Evolutionary conservation across 2,113 vertebrate genomes (phyloP).

Genomic region (Elephantulus edwardii): DNA sequence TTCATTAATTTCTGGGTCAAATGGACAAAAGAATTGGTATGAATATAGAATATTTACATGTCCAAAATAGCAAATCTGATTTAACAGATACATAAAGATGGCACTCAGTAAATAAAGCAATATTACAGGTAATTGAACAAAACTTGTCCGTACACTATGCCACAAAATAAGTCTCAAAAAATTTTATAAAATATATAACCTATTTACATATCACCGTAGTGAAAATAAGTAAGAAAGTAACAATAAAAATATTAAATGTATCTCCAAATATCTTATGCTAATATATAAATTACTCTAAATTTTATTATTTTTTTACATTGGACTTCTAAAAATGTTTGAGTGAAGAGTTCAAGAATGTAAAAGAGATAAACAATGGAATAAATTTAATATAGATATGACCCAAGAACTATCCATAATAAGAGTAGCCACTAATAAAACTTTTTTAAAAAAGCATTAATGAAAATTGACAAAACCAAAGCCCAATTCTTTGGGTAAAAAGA

Average conservation of each 20-base stretch:
- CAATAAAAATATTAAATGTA: constrained; percentile 6
- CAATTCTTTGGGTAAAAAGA: neutral
- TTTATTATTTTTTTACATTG: constrained; percentile 33
- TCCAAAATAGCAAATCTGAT: constrained; percentile 10
- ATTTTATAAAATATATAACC: neutral
- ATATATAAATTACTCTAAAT: neutral
- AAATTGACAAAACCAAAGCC: neutral
- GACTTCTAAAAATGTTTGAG: neutral
- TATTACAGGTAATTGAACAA: neutral
- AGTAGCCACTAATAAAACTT: neutral
- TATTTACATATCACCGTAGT: neutral
- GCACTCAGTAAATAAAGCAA: neutral
- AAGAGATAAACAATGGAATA: neutral
- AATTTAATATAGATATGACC: neutral
- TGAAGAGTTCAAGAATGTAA: constrained; percentile 17
- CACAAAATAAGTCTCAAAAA: neutral
- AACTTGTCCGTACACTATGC: neutral
- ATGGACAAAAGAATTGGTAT: neutral
- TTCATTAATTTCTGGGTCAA: neutral
- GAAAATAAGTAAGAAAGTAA: neutral
- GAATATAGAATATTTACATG: neutral
- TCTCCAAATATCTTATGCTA: neutral
- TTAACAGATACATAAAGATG: neutral
- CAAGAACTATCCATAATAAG: neutral
- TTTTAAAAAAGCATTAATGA: neutral